These are phyloP conservation scores for Apamea anceps DNA, from an alignment of 2,888 invertebrate genomes.

Conservation along the genomic window DNA sequence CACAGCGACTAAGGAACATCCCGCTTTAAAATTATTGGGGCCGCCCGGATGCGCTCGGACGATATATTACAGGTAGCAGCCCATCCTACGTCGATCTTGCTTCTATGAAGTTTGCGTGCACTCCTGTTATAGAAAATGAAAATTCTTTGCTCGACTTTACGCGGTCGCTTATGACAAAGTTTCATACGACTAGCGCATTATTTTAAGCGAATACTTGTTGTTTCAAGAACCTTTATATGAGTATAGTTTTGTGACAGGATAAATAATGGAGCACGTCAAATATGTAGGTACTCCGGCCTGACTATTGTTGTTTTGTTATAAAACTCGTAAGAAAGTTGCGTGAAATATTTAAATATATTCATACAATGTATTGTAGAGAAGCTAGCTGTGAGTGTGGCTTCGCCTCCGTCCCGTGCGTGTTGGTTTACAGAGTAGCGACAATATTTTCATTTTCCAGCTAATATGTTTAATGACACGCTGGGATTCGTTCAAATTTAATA, in stretches of 20 bases:
- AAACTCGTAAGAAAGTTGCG: slow-evolving; percentile 32
- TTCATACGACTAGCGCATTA: slow-evolving; percentile 1
- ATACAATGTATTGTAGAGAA: slow-evolving; percentile 14
- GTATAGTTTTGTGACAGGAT: slow-evolving; percentile 22
- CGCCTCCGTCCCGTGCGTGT: neutral
- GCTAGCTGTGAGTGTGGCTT: slow-evolving; percentile 4
- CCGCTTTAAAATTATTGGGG: neutral
- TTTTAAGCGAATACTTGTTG: slow-evolving; percentile 4
- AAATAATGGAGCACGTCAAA: slow-evolving; percentile 27
- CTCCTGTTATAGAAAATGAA: slow-evolving; percentile 18
- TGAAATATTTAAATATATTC: slow-evolving; percentile 52
- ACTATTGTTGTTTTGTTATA: slow-evolving; percentile 36
- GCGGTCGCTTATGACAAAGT: slow-evolving; percentile 21
- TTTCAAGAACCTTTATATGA: slow-evolving; percentile 10
- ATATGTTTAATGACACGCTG: neutral
- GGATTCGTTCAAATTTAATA: neutral
- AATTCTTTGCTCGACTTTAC: neutral
- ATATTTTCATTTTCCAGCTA: slow-evolving; percentile 7
- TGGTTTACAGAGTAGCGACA: slow-evolving; percentile 7
- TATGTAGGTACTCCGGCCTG: slow-evolving; percentile 14
- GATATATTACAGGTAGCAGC: slow-evolving; percentile 1
- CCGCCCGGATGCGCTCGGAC: neutral
- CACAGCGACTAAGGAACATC: neutral
- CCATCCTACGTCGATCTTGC: neutral
- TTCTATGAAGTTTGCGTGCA: slow-evolving; percentile 9